Base-by-base conservation (phyloP, 2,888 invertebrate genomes). In the Phoenoteleia sp. region DNA sequence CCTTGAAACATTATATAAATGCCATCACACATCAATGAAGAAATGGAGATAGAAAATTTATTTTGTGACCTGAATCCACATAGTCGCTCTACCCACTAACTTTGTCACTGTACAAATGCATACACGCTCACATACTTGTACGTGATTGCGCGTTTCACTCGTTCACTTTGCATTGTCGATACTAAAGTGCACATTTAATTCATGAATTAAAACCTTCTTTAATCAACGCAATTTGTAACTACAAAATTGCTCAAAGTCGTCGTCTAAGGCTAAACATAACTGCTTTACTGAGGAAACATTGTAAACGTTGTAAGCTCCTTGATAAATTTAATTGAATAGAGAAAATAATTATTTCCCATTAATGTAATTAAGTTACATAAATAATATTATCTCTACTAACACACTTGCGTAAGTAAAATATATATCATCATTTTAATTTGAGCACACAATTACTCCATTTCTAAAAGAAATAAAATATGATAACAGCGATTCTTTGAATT, bases 11-110 rank as follows among this genome's bases (percentile, higher is more conserved):
- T n/a, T n/a, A n/a, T n/a, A n/a, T n/a, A n/a, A n/a, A n/a, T n/a
- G n/a, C n/a, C n/a, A n/a, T n/a, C n/a, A n/a, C n/a, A n/a, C n/a
- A n/a, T n/a, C n/a, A n/a, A n/a, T n/a, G n/a, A n/a, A n/a, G n/a
- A n/a, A n/a, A n/a, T n/a, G n/a, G n/a, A n/a, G n/a, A n/a, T n/a
- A n/a, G n/a, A n/a, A n/a, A n/a, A n/a, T n/a, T 92, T 92, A 91
- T 91, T 92, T 91, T 90, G 89, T 90, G 91, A 92, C 92, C 92
- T 92, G 91, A 87, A 92, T 92, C 85, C 84, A 67, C 84, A 56
- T 82, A 74, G 87, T 85, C 80, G 75, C 79, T 81, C 74, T 87
- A 85, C 86, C 87, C 87, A 87, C 86, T 84, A 86, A 84, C 87
- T 86, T 69, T 69, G 79, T 64, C 52, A 29, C 39, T 71, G 76